Evolutionary conservation across 1,140 invertebrate genomes (phyloP).

Genomic region (Achroia grisella): DNA sequence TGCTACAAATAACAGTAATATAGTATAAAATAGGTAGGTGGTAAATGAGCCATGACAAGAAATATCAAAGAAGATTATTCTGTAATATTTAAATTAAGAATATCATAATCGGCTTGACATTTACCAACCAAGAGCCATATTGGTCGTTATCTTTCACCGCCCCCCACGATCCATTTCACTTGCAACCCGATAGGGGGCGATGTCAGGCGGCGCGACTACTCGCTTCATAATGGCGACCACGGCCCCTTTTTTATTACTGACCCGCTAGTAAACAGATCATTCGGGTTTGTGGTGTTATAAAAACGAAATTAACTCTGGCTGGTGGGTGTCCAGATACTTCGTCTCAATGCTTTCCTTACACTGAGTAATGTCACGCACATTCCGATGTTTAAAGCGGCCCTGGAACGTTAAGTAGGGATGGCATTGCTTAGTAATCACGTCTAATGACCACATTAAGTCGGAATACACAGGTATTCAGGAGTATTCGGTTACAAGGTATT

Average conservation of each 20-base stretch:
- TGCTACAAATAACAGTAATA: too few species aligned
- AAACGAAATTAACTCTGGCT: slow-evolving; percentile 69
- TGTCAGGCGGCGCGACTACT: slow-evolving; percentile 51
- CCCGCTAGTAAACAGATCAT: slow-evolving; percentile 73
- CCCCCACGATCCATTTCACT: slow-evolving; percentile 66
- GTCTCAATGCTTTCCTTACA: slow-evolving; percentile 33
- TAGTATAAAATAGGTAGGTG: too few species aligned
- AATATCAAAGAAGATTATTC: too few species aligned
- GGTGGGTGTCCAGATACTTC: slow-evolving; percentile 53
- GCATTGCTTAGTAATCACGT: slow-evolving; percentile 11
- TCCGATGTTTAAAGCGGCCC: slow-evolving; percentile 26
- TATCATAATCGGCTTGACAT: slow-evolving; percentile 57
- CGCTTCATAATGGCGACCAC: slow-evolving; percentile 62
- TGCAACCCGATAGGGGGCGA: slow-evolving; percentile 70
- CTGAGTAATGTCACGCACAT: slow-evolving; percentile 48
- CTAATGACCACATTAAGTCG: slow-evolving; percentile 14
- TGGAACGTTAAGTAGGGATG: slow-evolving; percentile 9
- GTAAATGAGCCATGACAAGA: too few species aligned
- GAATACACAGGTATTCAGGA: slow-evolving; percentile 2
- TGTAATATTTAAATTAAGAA: slow-evolving; percentile 9
- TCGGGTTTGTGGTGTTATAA: slow-evolving; percentile 72
- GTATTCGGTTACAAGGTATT: neutral
- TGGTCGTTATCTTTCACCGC: slow-evolving; percentile 67
- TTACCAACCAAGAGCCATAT: slow-evolving; percentile 59
- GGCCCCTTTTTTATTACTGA: slow-evolving; percentile 70